phyloP scores from a whole-genome alignment of 2,113 vertebrate genomes.

The Bos javanicus region DNA sequence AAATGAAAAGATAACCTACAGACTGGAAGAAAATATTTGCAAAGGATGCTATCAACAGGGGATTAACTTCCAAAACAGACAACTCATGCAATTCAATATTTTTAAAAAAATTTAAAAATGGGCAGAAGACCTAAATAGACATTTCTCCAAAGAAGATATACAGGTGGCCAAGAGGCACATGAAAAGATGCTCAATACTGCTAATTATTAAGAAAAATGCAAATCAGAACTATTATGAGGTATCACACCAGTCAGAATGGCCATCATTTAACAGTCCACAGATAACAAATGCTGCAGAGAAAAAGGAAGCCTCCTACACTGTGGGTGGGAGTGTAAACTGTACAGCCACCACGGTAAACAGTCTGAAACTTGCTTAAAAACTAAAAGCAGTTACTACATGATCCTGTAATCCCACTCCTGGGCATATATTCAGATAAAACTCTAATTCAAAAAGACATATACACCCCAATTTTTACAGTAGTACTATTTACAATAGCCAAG shows the following conservation, averaged over 20 bases:
- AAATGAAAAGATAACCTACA: background rate
- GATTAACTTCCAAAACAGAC: background rate
- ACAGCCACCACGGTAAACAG: background rate
- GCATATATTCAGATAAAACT: background rate
- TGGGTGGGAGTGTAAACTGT: background rate
- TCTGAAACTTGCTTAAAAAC: background rate
- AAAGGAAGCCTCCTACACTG: background rate
- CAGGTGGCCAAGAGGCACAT: background rate
- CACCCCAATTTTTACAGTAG: background rate
- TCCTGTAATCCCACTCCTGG: background rate
- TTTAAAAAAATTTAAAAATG: background rate
- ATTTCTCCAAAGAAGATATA: background rate
- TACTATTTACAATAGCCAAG: background rate
- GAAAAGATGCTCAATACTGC: background rate
- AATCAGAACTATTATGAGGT: background rate
- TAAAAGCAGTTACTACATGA: background rate
- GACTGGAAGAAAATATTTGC: background rate
- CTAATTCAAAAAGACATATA: background rate
- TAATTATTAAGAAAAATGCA: background rate
- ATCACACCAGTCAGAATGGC: background rate
- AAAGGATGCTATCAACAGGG: background rate
- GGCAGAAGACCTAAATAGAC: background rate
- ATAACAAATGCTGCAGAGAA: background rate
- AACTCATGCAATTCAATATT: background rate
- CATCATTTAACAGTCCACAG: background rate